A percentile compares a stretch with the other conserved stretches of the same genome.
Evolutionary conservation across 1,140 invertebrate genomes (phyloP).

Genomic region (Aphaenogaster rudis): DNA sequence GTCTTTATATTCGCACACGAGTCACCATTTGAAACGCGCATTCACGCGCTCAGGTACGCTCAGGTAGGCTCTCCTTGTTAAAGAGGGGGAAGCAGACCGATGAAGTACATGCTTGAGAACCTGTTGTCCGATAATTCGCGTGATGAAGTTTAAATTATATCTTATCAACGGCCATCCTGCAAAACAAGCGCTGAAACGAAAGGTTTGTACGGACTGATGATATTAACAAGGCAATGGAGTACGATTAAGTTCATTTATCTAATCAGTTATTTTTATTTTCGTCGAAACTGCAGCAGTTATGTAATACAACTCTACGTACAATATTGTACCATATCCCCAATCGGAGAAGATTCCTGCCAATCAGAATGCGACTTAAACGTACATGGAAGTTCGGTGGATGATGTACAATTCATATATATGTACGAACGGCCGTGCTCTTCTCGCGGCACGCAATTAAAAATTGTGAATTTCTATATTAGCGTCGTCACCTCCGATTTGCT

Average conservation of each 20-base stretch:
- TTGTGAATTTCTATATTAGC: background rate
- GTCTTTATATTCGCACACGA: background rate
- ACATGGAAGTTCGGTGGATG: conserved; percentile 42
- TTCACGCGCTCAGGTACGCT: too few relatives aligned
- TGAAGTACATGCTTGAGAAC: background rate
- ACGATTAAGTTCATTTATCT: background rate
- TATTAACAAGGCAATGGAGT: background rate
- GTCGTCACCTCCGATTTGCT: too few relatives aligned
- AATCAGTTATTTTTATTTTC: conserved; percentile 44
- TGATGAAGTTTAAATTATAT: background rate
- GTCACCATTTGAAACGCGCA: background rate
- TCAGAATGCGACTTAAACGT: conserved; percentile 30
- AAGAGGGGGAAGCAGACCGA: background rate
- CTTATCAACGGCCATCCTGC: background rate
- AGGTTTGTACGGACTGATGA: background rate
- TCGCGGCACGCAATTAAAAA: conserved; percentile 36
- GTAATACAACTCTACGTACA: conserved; percentile 2
- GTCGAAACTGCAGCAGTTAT: conserved; percentile 22
- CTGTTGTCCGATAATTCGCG: background rate
- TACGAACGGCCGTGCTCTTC: background rate
- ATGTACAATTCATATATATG: background rate
- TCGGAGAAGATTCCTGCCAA: conserved; percentile 17
- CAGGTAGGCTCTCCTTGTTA: background rate
- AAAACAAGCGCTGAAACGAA: background rate
- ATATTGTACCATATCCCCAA: conserved; percentile 20